A percentile compares a stretch with the other conserved stretches of the same genome.
phyloP scores from a whole-genome alignment of 2,113 vertebrate species.

The Sceloporus undulatus region DNA sequence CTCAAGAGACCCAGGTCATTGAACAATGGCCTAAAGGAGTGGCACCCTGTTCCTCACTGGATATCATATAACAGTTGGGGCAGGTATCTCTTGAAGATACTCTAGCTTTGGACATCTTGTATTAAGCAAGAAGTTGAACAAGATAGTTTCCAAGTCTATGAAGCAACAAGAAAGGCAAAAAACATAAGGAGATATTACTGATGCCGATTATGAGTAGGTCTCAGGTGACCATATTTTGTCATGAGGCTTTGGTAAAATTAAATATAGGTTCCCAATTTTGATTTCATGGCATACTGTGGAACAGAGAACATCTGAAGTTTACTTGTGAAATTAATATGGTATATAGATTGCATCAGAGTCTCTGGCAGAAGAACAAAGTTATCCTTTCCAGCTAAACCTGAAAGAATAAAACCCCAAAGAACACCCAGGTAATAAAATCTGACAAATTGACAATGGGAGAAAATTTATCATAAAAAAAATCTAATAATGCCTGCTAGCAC shows the following conservation, averaged over 20 bases:
- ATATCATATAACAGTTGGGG: not conserved
- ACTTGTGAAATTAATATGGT: slow-evolving; percentile 55
- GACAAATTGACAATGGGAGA: slow-evolving; percentile 66
- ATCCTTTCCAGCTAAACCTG: slow-evolving; percentile 48
- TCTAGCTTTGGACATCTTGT: not conserved
- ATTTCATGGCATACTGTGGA: slow-evolving; percentile 44
- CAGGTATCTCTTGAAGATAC: not conserved
- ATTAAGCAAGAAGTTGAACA: slow-evolving; percentile 9
- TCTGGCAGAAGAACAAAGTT: slow-evolving; percentile 46
- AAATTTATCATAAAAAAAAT: slow-evolving; percentile 66
- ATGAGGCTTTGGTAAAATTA: slow-evolving; percentile 48
- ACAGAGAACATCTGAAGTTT: slow-evolving; percentile 51
- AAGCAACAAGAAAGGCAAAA: slow-evolving; percentile 40
- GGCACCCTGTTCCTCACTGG: not conserved
- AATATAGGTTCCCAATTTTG: slow-evolving; percentile 48
- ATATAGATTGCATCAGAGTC: slow-evolving; percentile 7
- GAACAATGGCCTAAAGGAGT: not conserved
- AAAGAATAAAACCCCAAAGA: slow-evolving; percentile 57
- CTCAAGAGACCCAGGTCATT: not conserved
- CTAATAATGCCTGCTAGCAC: slow-evolving; percentile 68
- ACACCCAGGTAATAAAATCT: slow-evolving; percentile 63
- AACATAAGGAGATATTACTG: slow-evolving; percentile 10
- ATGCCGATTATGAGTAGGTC: slow-evolving; percentile 44
- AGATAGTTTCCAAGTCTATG: slow-evolving; percentile 17
- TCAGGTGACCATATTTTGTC: slow-evolving; percentile 31